A percentile compares a stretch with the other conserved stretches of the same genome.
These are phyloP conservation scores for Labeo calbasu DNA, from an alignment of 2,797 vertebrate species.

Conservation along the genomic window DNA sequence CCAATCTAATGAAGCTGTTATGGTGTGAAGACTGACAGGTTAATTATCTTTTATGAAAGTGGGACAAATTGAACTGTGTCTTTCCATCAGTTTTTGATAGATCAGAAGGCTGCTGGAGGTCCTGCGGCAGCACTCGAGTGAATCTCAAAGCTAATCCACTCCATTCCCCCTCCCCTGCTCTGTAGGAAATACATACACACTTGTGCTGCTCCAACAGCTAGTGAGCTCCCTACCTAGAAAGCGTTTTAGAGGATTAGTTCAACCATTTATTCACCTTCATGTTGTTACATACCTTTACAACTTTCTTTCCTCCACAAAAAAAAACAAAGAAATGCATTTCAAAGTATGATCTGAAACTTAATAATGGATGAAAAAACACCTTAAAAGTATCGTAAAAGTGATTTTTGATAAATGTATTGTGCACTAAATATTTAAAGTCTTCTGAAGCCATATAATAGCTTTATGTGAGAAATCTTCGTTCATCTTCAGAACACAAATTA, in stretches of 20 bases:
- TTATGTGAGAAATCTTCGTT: not conserved
- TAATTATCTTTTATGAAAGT: constrained; percentile 99
- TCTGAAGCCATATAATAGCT: not conserved
- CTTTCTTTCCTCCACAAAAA: not conserved
- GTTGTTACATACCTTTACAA: not conserved
- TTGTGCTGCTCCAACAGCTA: not conserved
- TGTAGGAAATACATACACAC: not conserved
- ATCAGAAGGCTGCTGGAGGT: constrained; percentile 85
- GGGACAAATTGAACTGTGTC: constrained; percentile 99
- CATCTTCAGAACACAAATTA: too few relatives aligned
- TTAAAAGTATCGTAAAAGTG: not conserved
- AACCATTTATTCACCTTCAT: not conserved
- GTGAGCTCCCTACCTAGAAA: constrained; percentile 2
- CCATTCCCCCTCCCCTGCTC: constrained; percentile 65
- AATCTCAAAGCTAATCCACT: constrained; percentile 85
- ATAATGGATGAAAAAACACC: not conserved
- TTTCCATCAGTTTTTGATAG: constrained; percentile 92
- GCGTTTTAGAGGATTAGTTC: not conserved
- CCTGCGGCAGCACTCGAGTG: constrained; percentile 81
- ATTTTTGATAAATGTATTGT: not conserved
- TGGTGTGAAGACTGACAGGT: constrained; percentile 95
- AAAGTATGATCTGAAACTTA: not conserved
- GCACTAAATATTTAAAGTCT: not conserved
- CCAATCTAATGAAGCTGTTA: constrained; percentile 95
- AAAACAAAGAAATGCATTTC: too few relatives aligned